Evolutionary conservation across 2,888 invertebrate genomes (phyloP).

Genomic region (Laothoe populi): DNA sequence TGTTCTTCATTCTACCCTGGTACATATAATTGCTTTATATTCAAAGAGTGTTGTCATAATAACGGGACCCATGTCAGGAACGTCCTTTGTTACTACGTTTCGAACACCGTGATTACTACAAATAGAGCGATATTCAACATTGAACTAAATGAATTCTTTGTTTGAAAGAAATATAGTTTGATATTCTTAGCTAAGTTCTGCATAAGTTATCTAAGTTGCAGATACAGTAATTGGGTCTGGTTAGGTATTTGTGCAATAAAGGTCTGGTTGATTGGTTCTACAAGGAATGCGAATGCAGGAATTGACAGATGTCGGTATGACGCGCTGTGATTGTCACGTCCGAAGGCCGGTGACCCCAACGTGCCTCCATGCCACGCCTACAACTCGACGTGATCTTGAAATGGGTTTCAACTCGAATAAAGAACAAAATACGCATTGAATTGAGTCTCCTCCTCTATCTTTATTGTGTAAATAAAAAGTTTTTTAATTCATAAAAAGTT

Average conservation of each 20-base stretch:
- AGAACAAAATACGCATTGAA: not conserved
- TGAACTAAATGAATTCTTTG: too few relatives aligned
- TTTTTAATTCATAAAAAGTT: too few relatives aligned
- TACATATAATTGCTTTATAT: slow-evolving; percentile 18
- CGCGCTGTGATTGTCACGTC: not conserved
- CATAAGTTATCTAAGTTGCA: too few relatives aligned
- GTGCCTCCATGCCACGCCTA: slow-evolving; percentile 2
- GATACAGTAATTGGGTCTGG: too few relatives aligned
- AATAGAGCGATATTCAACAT: slow-evolving; percentile 20
- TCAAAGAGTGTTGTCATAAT: slow-evolving; percentile 8
- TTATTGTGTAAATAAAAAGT: too few relatives aligned
- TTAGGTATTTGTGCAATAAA: too few relatives aligned
- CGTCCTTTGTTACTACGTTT: not conserved
- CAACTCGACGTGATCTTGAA: not conserved
- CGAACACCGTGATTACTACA: slow-evolving; percentile 2
- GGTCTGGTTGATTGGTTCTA: not conserved
- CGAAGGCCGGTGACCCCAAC: not conserved
- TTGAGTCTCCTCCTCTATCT: not conserved
- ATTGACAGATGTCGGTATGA: not conserved
- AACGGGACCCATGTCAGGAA: slow-evolving; percentile 6
- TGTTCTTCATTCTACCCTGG: not conserved
- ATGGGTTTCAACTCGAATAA: not conserved
- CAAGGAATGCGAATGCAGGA: not conserved
- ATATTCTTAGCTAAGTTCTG: too few relatives aligned
- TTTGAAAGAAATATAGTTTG: too few relatives aligned